Conservation (phyloP, 2,888 invertebrate species). For the Osedax fenrisi region DNA sequence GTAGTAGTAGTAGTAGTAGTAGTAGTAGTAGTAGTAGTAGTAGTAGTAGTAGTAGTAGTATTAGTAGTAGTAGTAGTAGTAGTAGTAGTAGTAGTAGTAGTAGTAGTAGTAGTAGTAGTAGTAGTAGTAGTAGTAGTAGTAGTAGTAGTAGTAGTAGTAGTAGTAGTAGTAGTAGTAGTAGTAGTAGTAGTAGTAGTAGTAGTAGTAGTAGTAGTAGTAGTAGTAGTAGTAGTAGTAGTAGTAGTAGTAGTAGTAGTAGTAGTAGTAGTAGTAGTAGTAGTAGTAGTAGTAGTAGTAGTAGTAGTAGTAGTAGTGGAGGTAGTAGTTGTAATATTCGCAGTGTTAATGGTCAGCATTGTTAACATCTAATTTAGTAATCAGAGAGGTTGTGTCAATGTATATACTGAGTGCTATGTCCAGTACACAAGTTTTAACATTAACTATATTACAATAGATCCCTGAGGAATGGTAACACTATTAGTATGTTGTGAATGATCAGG, state of each 20-base stretch:
- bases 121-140: background rate
- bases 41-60: too few species aligned
- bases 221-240: conserved; percentile 33
- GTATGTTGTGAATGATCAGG: too few species aligned
- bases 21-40: too few species aligned
- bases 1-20: too few species aligned
- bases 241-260: conserved; percentile 32
- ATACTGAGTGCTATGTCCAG: too few species aligned
- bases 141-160: conserved; percentile 2
- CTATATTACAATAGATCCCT: background rate
- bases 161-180: conserved; percentile 30
- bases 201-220: conserved; percentile 31
- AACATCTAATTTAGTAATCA: background rate
- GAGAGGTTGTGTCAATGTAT: too few species aligned
- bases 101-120: background rate
- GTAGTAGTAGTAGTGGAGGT: conserved; percentile 28
- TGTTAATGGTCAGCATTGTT: background rate
- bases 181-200: conserved; percentile 33
- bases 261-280: conserved; percentile 43
- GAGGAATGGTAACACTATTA: too few species aligned
- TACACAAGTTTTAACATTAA: too few species aligned
- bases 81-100: too few species aligned
- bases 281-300: conserved; percentile 53
- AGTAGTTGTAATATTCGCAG: background rate
- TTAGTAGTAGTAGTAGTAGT: too few species aligned